These are phyloP conservation scores for Campoletis raptor DNA, from an alignment of 2,888 invertebrate genomes.

Conservation along the genomic window DNA sequence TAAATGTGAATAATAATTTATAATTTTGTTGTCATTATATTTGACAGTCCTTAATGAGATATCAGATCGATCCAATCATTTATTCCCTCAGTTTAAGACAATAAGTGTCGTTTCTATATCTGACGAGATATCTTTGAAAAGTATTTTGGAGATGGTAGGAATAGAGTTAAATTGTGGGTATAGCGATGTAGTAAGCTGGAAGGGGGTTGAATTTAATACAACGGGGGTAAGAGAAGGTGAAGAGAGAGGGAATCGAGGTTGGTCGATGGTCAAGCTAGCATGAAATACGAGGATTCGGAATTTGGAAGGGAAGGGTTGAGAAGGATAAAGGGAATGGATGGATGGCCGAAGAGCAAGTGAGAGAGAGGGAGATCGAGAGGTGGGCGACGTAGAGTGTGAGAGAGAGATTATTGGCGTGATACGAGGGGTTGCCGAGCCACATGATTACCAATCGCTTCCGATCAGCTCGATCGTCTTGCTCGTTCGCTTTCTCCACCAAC, in stretches of 20 bases:
- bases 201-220: conserved; percentile 63
- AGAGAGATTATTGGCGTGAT: conserved; percentile 74
- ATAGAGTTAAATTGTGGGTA: conserved; percentile 17
- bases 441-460: conserved; percentile 75
- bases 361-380: conserved; percentile 33
- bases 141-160: conserved; percentile 26
- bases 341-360: conserved; percentile 28
- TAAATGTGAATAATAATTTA: neutral
- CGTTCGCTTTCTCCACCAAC: conserved; percentile 50
- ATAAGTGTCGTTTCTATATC: neutral
- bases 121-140: neutral
- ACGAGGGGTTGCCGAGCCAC: conserved; percentile 73
- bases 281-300: conserved; percentile 72
- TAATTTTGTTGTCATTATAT: neutral
- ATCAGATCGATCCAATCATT: too few relatives aligned
- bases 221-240: conserved; percentile 45
- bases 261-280: conserved; percentile 73
- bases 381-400: conserved; percentile 24
- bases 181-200: conserved; percentile 43
- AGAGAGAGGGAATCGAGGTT: conserved; percentile 64
- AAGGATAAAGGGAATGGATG: conserved; percentile 41
- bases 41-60: too few relatives aligned
- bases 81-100: neutral
- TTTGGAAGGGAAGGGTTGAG: conserved; percentile 53
- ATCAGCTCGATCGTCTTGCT: conserved; percentile 73